Conservation (phyloP, 2,888 invertebrate species). For the Drosophila nr. medialis region DNA sequence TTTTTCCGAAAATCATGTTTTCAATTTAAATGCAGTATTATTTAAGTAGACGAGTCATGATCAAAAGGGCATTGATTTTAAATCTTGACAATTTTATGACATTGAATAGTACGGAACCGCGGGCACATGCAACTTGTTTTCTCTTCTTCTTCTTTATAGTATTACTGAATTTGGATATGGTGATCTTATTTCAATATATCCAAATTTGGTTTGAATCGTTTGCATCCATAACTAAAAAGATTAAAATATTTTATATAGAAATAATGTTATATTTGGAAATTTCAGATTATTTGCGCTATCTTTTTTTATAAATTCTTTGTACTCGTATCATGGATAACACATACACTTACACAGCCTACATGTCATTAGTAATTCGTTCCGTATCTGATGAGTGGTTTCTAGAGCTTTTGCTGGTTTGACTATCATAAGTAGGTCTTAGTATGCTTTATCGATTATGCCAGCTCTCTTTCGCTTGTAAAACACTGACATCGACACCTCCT, state of each 20-base stretch:
- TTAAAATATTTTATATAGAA: neutral
- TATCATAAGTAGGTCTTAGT: constrained; percentile 32
- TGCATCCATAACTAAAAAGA: neutral
- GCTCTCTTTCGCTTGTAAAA: constrained; percentile 26
- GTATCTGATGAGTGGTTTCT: constrained; percentile 21
- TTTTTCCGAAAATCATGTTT: neutral
- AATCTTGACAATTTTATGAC: neutral
- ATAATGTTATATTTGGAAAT: neutral
- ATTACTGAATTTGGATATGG: neutral
- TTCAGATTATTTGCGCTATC: neutral
- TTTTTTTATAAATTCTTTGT: neutral
- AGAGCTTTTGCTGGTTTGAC: constrained; percentile 34
- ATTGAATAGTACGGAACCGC: neutral
- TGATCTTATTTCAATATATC: neutral
- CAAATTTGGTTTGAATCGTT: neutral
- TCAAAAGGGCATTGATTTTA: neutral
- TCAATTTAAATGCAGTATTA: neutral
- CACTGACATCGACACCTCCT: constrained; percentile 40
- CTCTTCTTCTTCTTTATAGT: neutral
- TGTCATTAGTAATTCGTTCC: constrained; percentile 22
- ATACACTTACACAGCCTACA: neutral
- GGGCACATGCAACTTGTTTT: neutral
- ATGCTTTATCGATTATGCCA: constrained; percentile 42
- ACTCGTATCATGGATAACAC: constrained; percentile 17
- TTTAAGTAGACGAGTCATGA: neutral